phyloP scores from a whole-genome alignment of 2,888 invertebrate species.

The Hermodice carunculata region DNA sequence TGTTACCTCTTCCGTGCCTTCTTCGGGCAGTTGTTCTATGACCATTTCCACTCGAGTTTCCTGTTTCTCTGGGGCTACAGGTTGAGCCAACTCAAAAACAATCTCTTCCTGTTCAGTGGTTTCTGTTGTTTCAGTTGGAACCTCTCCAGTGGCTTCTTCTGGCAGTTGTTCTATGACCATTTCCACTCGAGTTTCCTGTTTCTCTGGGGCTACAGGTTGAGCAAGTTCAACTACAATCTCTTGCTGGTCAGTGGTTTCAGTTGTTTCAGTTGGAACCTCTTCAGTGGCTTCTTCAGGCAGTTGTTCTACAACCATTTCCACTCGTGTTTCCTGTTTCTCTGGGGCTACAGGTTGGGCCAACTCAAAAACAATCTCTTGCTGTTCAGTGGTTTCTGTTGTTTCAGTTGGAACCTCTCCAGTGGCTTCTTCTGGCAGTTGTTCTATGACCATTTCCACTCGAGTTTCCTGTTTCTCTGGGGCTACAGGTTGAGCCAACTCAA shows the following conservation, averaged over 20 bases:
- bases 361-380: too few relatives aligned
- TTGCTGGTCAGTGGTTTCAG: too few relatives aligned
- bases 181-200: neutral
- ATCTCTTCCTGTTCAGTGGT: constrained; percentile 3
- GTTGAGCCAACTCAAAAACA: neutral
- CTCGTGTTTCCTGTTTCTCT: too few relatives aligned
- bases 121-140: neutral
- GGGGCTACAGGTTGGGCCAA: too few relatives aligned
- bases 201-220: neutral
- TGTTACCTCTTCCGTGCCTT: neutral
- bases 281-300: too few relatives aligned
- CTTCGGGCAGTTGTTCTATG: neutral
- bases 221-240: too few relatives aligned
- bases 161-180: too few relatives aligned
- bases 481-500: neutral
- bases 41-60: constrained; percentile 1
- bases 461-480: neutral
- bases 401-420: neutral
- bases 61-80: neutral
- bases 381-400: too few relatives aligned
- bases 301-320: too few relatives aligned
- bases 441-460: neutral
- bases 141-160: neutral
- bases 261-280: too few relatives aligned
- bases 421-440: too few relatives aligned